A percentile compares a stretch with the other conserved stretches of the same genome.
phyloP scores from a whole-genome alignment of 2,888 invertebrate genomes.

The Ophion ventricosus region DNA sequence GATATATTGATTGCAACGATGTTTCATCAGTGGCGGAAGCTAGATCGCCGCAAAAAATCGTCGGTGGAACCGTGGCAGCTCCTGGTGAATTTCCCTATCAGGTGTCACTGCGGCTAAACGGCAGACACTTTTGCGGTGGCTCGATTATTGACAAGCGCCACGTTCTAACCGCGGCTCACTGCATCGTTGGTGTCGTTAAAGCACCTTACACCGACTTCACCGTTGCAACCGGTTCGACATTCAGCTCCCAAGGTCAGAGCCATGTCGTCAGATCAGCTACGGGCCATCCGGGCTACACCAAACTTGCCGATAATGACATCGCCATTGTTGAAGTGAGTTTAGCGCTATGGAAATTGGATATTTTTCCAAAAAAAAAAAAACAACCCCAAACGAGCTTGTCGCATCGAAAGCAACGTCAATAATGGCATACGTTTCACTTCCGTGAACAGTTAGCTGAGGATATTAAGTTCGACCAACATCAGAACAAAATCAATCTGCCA shows the following conservation, averaged over 20 bases:
- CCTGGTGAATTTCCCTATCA: slow-evolving; percentile 48
- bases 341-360: too few relatives aligned
- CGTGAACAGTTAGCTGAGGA: slow-evolving; percentile 19
- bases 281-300: slow-evolving; percentile 10
- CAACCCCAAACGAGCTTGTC: neutral
- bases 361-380: too few relatives aligned
- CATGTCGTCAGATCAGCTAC: slow-evolving; percentile 12
- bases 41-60: slow-evolving; percentile 23
- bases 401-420: neutral
- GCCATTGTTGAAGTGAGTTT: slow-evolving; percentile 57
- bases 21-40: slow-evolving; percentile 29
- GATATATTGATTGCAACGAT: neutral
- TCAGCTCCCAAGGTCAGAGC: slow-evolving; percentile 9
- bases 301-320: slow-evolving; percentile 46
- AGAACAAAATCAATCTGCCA: slow-evolving; percentile 46
- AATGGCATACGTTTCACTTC: neutral
- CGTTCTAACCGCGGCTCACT: slow-evolving; percentile 55
- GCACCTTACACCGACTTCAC: neutral
- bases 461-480: slow-evolving; percentile 20
- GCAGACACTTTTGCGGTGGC: slow-evolving; percentile 41
- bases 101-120: slow-evolving; percentile 22
- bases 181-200: slow-evolving; percentile 2
- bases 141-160: slow-evolving; percentile 21
- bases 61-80: slow-evolving; percentile 23
- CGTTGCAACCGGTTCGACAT: slow-evolving; percentile 9